These are phyloP conservation scores for Cossypha caffra DNA, from an alignment of 2,797 vertebrate species.

Conservation along the genomic window DNA sequence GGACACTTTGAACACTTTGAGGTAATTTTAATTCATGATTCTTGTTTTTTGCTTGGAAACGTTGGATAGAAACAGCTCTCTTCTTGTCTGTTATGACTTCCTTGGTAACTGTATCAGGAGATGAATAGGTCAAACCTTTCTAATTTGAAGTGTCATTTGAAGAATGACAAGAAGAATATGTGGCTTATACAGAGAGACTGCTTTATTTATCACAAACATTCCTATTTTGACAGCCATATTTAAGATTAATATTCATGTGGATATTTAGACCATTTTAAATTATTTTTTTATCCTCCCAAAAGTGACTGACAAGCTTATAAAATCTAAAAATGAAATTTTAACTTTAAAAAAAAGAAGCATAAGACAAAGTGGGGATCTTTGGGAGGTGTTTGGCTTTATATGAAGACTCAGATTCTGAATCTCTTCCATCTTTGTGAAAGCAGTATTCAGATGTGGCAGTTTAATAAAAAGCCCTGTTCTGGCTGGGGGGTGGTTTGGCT, in stretches of 20 bases:
- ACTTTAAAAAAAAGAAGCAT: not conserved
- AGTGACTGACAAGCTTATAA: not conserved
- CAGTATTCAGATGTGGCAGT: not conserved
- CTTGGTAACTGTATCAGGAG: not conserved
- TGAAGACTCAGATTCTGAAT: not conserved
- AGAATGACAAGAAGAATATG: not conserved
- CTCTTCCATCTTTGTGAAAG: not conserved
- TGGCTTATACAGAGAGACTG: not conserved
- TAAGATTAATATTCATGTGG: not conserved
- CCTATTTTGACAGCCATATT: not conserved
- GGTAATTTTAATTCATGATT: not conserved
- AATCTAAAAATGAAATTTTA: not conserved
- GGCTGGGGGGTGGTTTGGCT: not conserved
- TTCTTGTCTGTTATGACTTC: not conserved
- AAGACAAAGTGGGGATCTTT: not conserved
- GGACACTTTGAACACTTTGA: not conserved
- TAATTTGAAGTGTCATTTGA: not conserved
- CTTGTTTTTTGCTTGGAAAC: not conserved
- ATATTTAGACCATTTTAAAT: not conserved
- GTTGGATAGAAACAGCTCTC: not conserved
- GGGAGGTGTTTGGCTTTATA: not conserved
- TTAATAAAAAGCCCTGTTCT: not conserved
- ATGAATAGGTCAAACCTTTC: not conserved
- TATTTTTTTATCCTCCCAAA: not conserved
- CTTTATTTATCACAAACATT: not conserved